phyloP scores from a whole-genome alignment of 1,140 invertebrate genomes.

The Catajapyx aquilonaris region DNA sequence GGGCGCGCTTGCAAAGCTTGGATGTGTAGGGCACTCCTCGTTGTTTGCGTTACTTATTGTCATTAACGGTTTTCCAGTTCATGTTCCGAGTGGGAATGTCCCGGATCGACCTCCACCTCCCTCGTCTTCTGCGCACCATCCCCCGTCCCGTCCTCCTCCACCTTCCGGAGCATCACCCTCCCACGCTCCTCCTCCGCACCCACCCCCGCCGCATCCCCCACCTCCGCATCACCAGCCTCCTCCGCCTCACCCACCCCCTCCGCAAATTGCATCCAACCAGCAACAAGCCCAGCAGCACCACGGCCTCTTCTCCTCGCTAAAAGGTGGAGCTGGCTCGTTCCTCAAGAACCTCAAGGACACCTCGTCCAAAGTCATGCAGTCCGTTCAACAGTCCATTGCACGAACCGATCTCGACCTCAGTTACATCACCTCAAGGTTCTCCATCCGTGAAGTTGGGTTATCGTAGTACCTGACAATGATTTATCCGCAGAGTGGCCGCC shows the following conservation, averaged over 20 bases:
- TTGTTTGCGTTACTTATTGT: constrained; percentile 3
- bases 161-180: constrained; percentile 6
- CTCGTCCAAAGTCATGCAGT: constrained; percentile 87
- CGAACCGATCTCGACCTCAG: constrained; percentile 71
- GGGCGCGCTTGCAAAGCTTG: too few species aligned
- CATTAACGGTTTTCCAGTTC: not conserved
- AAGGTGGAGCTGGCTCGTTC: constrained; percentile 62
- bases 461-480: too few species aligned
- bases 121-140: constrained; percentile 1
- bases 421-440: constrained; percentile 77
- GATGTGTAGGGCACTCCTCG: too few species aligned
- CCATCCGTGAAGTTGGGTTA: too few species aligned
- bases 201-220: constrained; percentile 8
- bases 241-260: constrained; percentile 9
- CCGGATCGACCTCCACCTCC: constrained; percentile 17
- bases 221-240: constrained; percentile 14
- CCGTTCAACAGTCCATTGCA: constrained; percentile 82
- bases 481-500: constrained; percentile 54
- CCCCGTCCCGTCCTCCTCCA: constrained; percentile 1
- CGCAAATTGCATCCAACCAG: constrained; percentile 4
- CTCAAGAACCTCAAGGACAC: constrained; percentile 90
- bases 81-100: constrained; percentile 19
- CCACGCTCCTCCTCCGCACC: constrained; percentile 12
- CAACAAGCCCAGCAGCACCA: constrained; percentile 14
- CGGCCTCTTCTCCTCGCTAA: constrained; percentile 57